Base-by-base conservation (phyloP, 1,140 invertebrate genomes). In the Pseudachorutes palmiensis region DNA sequence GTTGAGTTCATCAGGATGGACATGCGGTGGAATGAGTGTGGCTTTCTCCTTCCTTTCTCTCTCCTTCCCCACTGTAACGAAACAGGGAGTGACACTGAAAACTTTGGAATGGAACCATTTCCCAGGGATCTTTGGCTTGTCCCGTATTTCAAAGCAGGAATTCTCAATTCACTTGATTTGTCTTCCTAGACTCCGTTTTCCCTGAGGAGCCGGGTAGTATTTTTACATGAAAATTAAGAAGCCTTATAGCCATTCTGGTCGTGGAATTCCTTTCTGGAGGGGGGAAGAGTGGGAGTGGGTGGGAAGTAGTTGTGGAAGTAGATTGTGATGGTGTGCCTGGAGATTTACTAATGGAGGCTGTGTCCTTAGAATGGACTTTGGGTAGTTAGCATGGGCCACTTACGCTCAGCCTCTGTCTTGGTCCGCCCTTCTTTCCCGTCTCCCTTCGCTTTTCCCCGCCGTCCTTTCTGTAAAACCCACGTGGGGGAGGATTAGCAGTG, bases 331-430 rank as follows among this genome's bases (percentile, higher is more conserved):
- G n/a, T n/a, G n/a, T n/a, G n/a, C n/a, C n/a, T n/a, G n/a, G n/a
- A n/a, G n/a, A n/a, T n/a, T n/a, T n/a, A n/a, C n/a, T n/a, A n/a
- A n/a, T n/a, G n/a, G n/a, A n/a, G 30, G 14, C 19, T 3, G 28
- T 22, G 19, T 61, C 30, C 14, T 9, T 2, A 61, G 12, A 2
- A 5, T 61, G 62, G 16, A 45, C 2, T 48, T 48, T 48, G n/a
- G n/a, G n/a, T 26, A 48, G 41, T 16, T 3, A 36, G 22, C 30
- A 16, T 45, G 32, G 26, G 32, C 22, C n/a, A 33, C 66, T 73
- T 70, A 73, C 71, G 57, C 26, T 73, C 72, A 28, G 72, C 72
- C 49, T 70, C 72, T 2, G 72, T 73, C 45, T 73, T 73, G 22
- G 29, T 60, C 24, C 58, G 14, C 26, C 51, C 51, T 57, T 57